These are phyloP conservation scores for Popillia japonica DNA, from an alignment of 1,140 invertebrate genomes.

Conservation along the genomic window DNA sequence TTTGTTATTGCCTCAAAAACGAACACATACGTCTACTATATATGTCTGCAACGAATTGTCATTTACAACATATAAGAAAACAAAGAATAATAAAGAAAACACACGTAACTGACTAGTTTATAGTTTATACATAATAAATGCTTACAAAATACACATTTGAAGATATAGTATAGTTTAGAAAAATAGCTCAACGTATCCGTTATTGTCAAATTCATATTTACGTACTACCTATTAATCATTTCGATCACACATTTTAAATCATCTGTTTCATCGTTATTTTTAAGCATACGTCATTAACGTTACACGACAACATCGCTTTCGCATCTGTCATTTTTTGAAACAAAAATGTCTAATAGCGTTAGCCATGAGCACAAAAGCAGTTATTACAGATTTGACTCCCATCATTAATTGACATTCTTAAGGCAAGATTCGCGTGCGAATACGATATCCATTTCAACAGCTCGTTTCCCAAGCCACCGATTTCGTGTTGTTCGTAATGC, in stretches of 20 bases:
- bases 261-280: conserved; percentile 20
- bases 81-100: neutral
- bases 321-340: too few relatives aligned
- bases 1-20: conserved; percentile 13
- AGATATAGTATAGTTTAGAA: conserved; percentile 2
- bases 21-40: neutral
- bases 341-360: neutral
- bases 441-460: conserved; percentile 58
- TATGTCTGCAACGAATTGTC: conserved; percentile 18
- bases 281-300: neutral
- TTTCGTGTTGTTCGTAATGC: conserved; percentile 66
- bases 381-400: neutral
- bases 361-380: neutral
- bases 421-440: conserved; percentile 22
- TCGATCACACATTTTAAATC: neutral
- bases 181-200: conserved; percentile 13
- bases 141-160: conserved; percentile 17
- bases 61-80: conserved; percentile 12
- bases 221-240: neutral
- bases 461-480: conserved; percentile 66
- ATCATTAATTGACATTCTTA: neutral
- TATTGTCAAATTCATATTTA: neutral
- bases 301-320: neutral
- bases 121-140: conserved; percentile 1
- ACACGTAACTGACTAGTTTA: conserved; percentile 20